Evolutionary conservation across 2,888 invertebrate genomes (phyloP).

Genomic region (Diarsia dahlii): DNA sequence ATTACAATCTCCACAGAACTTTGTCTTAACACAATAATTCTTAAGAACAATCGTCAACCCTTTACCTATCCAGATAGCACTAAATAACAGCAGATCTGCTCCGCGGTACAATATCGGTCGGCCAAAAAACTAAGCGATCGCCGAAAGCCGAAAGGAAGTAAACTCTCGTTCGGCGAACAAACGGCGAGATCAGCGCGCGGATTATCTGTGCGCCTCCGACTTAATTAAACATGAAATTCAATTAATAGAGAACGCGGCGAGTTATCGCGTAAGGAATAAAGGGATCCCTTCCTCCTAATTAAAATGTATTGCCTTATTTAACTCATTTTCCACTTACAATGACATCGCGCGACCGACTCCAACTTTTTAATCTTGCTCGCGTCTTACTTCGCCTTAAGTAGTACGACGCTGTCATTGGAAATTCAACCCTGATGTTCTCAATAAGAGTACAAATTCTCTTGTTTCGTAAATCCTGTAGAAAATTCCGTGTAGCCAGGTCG

Average conservation of each 20-base stretch:
- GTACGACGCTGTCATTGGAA: conserved; percentile 40
- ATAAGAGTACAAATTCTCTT: conserved; percentile 66
- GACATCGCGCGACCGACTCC: conserved; percentile 88
- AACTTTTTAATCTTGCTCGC: conserved; percentile 89
- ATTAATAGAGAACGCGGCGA: conserved; percentile 88
- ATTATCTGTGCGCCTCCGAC: conserved; percentile 85
- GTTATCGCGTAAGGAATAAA: conserved; percentile 90
- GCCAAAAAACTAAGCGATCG: conserved; percentile 75
- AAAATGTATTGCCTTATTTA: conserved; percentile 91
- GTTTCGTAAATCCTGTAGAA: conserved; percentile 66
- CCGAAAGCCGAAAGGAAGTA: conserved; percentile 81
- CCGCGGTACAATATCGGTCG: conserved; percentile 57
- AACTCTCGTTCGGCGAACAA: conserved; percentile 77
- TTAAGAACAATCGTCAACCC: conserved; percentile 53
- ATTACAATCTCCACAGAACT: conserved; percentile 43
- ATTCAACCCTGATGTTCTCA: conserved; percentile 46
- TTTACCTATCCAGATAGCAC: conserved; percentile 53
- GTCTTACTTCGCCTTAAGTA: conserved; percentile 83
- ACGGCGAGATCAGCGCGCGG: conserved; percentile 82
- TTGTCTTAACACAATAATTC: conserved; percentile 19
- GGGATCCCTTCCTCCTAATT: conserved; percentile 90
- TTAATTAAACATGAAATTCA: conserved; percentile 91
- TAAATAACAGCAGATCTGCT: conserved; percentile 39
- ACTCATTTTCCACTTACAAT: conserved; percentile 91
- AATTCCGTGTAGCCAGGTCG: conserved; percentile 83